Percentiles rank a stretch among this genome's conserved stretches.
phyloP scores from a whole-genome alignment of 1,140 invertebrate genomes.

The Drosophila obscura region DNA sequence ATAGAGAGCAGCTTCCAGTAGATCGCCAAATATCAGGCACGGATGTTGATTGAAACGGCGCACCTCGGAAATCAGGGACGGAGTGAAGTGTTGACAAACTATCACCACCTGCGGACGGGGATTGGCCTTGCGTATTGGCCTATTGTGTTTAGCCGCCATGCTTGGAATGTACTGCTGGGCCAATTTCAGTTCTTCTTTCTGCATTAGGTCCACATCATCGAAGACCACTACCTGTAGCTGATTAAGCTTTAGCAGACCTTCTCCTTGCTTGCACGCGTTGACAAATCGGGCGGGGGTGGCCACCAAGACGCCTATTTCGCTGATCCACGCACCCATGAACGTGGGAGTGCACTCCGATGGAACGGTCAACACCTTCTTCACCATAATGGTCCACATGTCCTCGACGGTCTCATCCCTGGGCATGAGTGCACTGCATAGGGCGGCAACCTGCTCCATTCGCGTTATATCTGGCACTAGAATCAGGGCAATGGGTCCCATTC shows the following conservation, averaged over 20 bases:
- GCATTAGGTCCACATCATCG: slow-evolving; percentile 60
- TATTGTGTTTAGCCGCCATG: too few relatives aligned
- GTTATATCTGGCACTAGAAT: slow-evolving; percentile 35
- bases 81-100: slow-evolving; percentile 31
- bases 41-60: slow-evolving; percentile 12
- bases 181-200: neutral
- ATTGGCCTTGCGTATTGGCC: neutral
- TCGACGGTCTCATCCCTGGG: slow-evolving; percentile 4
- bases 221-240: slow-evolving; percentile 36
- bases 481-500: slow-evolving; percentile 21
- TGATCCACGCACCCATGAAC: slow-evolving; percentile 5
- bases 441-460: slow-evolving; percentile 30
- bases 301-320: slow-evolving; percentile 50
- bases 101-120: slow-evolving; percentile 44
- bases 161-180: slow-evolving; percentile 1
- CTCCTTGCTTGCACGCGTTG: slow-evolving; percentile 6
- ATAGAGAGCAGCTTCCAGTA: slow-evolving; percentile 61
- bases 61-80: slow-evolving; percentile 11
- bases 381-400: slow-evolving; percentile 9
- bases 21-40: slow-evolving; percentile 53
- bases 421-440: slow-evolving; percentile 36
- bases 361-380: slow-evolving; percentile 19
- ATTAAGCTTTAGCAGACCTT: neutral
- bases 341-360: slow-evolving; percentile 14
- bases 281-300: slow-evolving; percentile 52